Evolutionary conservation across 2,113 vertebrate genomes (phyloP).

Genomic region (Epinephelus lanceolatus): DNA sequence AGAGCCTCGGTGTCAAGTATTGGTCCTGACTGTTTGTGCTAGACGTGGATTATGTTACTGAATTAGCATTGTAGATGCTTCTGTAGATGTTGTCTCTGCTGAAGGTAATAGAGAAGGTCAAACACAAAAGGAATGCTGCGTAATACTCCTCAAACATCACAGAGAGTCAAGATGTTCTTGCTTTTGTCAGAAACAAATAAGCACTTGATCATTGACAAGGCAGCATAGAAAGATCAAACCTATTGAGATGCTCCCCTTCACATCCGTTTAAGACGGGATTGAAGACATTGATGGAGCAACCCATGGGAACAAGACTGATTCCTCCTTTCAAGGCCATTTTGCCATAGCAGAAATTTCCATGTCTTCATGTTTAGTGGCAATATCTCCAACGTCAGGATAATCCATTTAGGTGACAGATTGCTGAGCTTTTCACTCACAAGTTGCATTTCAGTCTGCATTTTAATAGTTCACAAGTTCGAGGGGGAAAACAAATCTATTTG

Average conservation of each 20-base stretch:
- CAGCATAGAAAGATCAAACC: conserved; percentile 35
- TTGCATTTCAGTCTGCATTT: conserved; percentile 69
- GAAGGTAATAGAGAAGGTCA: conserved; percentile 26
- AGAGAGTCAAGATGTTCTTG: neutral
- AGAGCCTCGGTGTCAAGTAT: conserved; percentile 24
- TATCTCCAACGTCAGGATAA: conserved; percentile 69
- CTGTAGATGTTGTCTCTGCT: conserved; percentile 10
- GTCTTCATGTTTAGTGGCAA: conserved; percentile 69
- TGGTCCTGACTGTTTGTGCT: conserved; percentile 17
- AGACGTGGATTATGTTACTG: conserved; percentile 18
- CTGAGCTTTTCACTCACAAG: conserved; percentile 77
- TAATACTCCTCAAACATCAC: neutral
- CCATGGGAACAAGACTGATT: conserved; percentile 44
- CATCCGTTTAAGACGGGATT: conserved; percentile 36
- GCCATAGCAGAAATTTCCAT: conserved; percentile 64
- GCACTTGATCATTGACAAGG: conserved; percentile 33
- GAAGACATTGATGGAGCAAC: conserved; percentile 56
- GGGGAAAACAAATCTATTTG: conserved; percentile 37
- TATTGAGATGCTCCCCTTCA: conserved; percentile 48
- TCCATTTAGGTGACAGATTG: conserved; percentile 77
- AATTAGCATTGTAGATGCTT: conserved; percentile 48
- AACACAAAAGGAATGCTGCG: conserved; percentile 16
- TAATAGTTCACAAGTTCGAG: conserved; percentile 51
- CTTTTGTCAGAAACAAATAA: conserved; percentile 57
- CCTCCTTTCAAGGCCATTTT: conserved; percentile 57